A percentile compares a stretch with the other conserved stretches of the same genome.
These are phyloP conservation scores for Luscinia megarhynchos DNA, from an alignment of 2,797 vertebrate species.

Conservation along the genomic window DNA sequence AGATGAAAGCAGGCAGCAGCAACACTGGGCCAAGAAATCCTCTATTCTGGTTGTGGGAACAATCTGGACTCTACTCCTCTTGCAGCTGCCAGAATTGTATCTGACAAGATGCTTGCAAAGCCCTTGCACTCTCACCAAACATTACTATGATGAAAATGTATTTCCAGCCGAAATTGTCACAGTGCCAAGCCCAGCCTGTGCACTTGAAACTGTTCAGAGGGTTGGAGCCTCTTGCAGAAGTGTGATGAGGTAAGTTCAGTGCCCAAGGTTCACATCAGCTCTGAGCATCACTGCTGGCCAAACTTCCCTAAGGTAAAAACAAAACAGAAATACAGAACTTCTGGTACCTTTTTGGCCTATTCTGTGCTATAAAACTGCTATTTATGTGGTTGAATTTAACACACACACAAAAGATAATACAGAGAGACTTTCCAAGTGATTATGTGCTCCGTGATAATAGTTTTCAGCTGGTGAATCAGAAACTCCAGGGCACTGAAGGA, in stretches of 20 bases:
- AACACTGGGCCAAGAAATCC: conserved; percentile 7
- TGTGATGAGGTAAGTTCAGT: background rate
- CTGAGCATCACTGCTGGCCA: background rate
- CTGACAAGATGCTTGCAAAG: background rate
- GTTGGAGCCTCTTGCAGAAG: conserved; percentile 12
- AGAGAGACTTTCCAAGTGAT: conserved; percentile 15
- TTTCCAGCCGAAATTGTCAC: background rate
- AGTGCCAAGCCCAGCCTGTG: background rate
- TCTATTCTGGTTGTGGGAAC: background rate
- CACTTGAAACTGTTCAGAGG: background rate
- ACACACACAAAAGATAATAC: background rate
- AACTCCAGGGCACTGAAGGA: conserved; percentile 30
- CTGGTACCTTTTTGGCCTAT: background rate
- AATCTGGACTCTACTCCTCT: background rate
- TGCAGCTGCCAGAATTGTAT: background rate
- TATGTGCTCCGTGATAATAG: conserved; percentile 2
- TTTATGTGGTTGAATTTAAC: background rate
- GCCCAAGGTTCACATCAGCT: background rate
- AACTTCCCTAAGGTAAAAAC: background rate
- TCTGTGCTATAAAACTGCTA: background rate
- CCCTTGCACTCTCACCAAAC: background rate
- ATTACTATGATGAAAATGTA: background rate
- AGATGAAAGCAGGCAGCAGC: background rate
- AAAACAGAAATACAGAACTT: background rate
- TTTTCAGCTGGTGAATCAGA: conserved; percentile 52